Conservation (phyloP, 2,113 vertebrate species). For the Paramisgurnus dabryanus region DNA sequence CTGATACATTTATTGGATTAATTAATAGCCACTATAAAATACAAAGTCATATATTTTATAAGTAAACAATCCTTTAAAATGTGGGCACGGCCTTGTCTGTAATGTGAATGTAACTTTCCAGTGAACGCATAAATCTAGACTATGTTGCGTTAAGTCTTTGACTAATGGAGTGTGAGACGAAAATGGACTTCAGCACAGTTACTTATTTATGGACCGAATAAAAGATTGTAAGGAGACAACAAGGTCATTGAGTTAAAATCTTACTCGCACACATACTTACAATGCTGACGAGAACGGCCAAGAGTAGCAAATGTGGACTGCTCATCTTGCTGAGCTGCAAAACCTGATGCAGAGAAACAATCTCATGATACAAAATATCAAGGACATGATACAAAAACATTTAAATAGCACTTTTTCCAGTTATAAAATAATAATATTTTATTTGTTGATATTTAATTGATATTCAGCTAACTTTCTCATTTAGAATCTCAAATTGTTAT, state of each 20-base stretch:
- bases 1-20: no score
- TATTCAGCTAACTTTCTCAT: background rate
- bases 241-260: slow-evolving; percentile 32
- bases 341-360: slow-evolving; percentile 40
- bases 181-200: slow-evolving; percentile 52
- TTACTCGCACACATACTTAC: slow-evolving; percentile 65
- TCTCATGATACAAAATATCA: background rate
- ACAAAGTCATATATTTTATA: background rate
- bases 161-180: slow-evolving; percentile 35
- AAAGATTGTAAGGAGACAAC: slow-evolving; percentile 13
- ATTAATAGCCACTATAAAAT: background rate
- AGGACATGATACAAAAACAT: no score
- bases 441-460: background rate
- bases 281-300: slow-evolving; percentile 66
- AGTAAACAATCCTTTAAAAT: background rate
- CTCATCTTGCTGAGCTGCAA: slow-evolving; percentile 65
- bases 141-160: background rate
- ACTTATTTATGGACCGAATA: slow-evolving; percentile 48
- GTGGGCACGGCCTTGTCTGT: background rate
- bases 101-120: slow-evolving; percentile 23
- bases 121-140: background rate
- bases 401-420: no score
- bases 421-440: background rate
- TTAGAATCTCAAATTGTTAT: background rate
- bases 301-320: slow-evolving; percentile 66